Conservation (phyloP, 2,797 vertebrate species). For the Anas acuta region DNA sequence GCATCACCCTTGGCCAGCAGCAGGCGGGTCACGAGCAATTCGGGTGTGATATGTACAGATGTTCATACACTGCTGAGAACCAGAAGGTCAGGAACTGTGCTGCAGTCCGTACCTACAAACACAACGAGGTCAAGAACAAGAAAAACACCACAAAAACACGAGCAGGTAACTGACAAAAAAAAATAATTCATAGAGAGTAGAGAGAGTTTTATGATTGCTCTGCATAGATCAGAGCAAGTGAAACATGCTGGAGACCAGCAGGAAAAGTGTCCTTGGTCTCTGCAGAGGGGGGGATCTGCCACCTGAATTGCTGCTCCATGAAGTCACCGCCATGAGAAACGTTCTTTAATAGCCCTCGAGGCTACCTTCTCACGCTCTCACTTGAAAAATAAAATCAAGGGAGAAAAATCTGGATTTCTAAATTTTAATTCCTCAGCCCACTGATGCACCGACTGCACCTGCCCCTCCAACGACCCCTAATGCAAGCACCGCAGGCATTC, state of each 20-base stretch:
- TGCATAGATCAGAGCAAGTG: background rate
- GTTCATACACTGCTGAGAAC: background rate
- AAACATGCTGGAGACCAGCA: fast-evolving
- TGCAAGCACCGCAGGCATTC: fast-evolving
- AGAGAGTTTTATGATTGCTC: background rate
- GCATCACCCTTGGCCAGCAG: background rate
- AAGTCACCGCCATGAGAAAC: background rate
- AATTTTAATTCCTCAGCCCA: background rate
- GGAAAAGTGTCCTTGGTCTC: background rate
- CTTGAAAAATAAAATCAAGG: background rate
- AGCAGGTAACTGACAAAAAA: background rate
- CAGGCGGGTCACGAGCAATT: background rate
- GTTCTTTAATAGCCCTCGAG: background rate
- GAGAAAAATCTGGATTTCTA: background rate
- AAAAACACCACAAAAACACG: background rate
- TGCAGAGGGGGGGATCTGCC: background rate
- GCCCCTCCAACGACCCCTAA: fast-evolving
- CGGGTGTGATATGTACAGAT: fast-evolving
- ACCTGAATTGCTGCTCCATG: background rate
- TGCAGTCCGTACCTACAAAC: background rate
- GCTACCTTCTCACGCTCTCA: fast-evolving
- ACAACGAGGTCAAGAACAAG: background rate
- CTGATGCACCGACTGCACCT: background rate
- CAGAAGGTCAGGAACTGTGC: background rate
- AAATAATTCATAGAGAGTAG: no score